These are phyloP conservation scores for Apeira syringaria DNA, from an alignment of 2,888 invertebrate genomes.

Conservation along the genomic window DNA sequence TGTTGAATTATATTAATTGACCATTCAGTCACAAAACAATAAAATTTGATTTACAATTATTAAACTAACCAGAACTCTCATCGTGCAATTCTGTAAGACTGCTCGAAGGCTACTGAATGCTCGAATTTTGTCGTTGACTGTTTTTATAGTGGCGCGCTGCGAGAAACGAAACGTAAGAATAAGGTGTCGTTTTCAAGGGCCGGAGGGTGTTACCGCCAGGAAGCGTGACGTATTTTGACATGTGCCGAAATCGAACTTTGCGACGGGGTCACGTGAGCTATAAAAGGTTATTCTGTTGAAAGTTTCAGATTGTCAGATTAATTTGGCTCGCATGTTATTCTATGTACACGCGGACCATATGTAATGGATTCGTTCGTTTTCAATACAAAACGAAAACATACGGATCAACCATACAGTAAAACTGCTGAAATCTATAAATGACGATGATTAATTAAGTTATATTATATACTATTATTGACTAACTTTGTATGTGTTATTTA, in stretches of 20 bases:
- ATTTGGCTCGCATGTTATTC: no score
- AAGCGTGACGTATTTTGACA: slow-evolving; percentile 61
- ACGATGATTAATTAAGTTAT: no score
- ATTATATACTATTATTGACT: no score
- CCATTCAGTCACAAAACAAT: slow-evolving; percentile 28
- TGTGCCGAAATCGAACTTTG: slow-evolving; percentile 29
- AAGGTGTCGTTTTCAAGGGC: slow-evolving; percentile 78
- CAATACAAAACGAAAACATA: no score
- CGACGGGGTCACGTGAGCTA: slow-evolving; percentile 18
- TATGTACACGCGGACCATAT: no score
- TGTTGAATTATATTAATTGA: no score
- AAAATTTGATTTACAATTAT: slow-evolving; percentile 20
- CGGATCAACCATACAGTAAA: no score
- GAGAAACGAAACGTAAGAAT: slow-evolving; percentile 70
- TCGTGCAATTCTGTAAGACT: slow-evolving; percentile 82
- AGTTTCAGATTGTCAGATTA: no score
- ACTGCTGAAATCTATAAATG: no score
- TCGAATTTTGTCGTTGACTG: slow-evolving; percentile 62
- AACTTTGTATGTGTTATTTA: no score
- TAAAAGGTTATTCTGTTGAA: no score
- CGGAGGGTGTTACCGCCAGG: slow-evolving; percentile 79
- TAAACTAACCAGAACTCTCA: slow-evolving; percentile 80
- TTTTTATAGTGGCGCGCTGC: slow-evolving; percentile 70
- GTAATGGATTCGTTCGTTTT: no score
- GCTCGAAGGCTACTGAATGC: slow-evolving; percentile 81